Conservation (phyloP, 2,113 vertebrate genomes). For the Mola mola region DNA sequence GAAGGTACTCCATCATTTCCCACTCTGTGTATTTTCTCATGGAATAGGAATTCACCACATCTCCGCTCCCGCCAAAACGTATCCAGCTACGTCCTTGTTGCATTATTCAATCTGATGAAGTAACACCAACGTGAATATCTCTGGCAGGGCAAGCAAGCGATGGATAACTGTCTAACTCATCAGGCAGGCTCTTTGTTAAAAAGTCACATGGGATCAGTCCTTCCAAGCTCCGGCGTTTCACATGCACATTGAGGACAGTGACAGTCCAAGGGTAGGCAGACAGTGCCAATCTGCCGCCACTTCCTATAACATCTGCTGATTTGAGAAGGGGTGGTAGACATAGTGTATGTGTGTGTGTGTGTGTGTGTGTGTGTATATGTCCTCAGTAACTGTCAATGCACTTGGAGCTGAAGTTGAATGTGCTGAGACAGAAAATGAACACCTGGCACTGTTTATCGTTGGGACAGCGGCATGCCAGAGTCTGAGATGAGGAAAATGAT, state of each 20-base stretch:
- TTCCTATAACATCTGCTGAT: slow-evolving; percentile 54
- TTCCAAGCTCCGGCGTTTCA: slow-evolving; percentile 22
- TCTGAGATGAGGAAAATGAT: slow-evolving; percentile 25
- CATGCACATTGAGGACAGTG: slow-evolving; percentile 19
- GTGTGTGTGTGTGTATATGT: too few species aligned
- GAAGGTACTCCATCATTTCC: slow-evolving; percentile 62
- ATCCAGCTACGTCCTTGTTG: slow-evolving; percentile 28
- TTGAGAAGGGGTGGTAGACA: slow-evolving; percentile 1
- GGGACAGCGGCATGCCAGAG: slow-evolving; percentile 33
- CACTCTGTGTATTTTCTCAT: slow-evolving; percentile 43
- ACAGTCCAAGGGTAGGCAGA: slow-evolving; percentile 37
- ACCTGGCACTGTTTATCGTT: slow-evolving; percentile 57
- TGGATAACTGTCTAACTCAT: slow-evolving; percentile 30
- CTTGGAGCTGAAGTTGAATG: slow-evolving; percentile 40
- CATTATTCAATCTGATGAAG: slow-evolving; percentile 42
- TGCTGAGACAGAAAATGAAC: slow-evolving; percentile 60
- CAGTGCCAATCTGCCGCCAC: slow-evolving; percentile 40
- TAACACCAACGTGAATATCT: slow-evolving; percentile 37
- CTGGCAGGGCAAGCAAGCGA: slow-evolving; percentile 18
- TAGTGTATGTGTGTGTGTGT: too few species aligned
- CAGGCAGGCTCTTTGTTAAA: slow-evolving; percentile 48
- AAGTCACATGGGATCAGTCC: slow-evolving; percentile 25
- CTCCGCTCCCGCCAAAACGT: slow-evolving; percentile 1
- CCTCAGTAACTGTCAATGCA: slow-evolving; percentile 52
- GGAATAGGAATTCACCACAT: slow-evolving; percentile 43